Conservation (phyloP, 2,797 vertebrate species). For the Tadarida brasiliensis region DNA sequence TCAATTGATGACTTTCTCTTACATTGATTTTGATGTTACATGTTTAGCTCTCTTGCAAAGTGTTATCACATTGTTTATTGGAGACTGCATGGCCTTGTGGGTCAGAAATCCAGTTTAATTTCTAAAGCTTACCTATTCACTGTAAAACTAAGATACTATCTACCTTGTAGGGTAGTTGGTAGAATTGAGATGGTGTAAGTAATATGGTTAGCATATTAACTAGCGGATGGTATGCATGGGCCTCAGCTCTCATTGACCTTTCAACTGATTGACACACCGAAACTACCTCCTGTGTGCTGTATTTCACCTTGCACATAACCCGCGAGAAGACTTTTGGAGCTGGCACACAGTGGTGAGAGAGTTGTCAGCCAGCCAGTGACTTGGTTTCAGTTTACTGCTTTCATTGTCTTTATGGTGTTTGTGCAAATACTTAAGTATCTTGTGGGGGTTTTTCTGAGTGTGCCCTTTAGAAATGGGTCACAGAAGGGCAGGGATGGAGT, state of each 20-base stretch:
- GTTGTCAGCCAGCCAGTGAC: neutral
- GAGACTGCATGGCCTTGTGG: neutral
- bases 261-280: neutral
- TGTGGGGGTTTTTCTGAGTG: neutral
- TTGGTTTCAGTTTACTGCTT: neutral
- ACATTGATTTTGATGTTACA: slow-evolving; percentile 30
- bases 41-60: neutral
- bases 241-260: neutral
- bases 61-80: neutral
- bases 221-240: neutral
- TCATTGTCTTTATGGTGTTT: neutral
- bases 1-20: neutral
- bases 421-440: neutral
- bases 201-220: neutral
- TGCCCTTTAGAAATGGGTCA: neutral
- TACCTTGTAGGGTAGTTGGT: neutral
- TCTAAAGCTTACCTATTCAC: neutral
- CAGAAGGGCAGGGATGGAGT: neutral
- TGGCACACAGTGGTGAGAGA: neutral
- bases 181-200: neutral
- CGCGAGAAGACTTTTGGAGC: neutral
- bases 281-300: neutral
- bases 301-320: neutral
- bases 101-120: slow-evolving; percentile 49
- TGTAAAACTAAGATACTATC: slow-evolving; percentile 8